These are phyloP conservation scores for Chiloscyllium punctatum DNA, from an alignment of 2,797 vertebrate species.

Conservation along the genomic window DNA sequence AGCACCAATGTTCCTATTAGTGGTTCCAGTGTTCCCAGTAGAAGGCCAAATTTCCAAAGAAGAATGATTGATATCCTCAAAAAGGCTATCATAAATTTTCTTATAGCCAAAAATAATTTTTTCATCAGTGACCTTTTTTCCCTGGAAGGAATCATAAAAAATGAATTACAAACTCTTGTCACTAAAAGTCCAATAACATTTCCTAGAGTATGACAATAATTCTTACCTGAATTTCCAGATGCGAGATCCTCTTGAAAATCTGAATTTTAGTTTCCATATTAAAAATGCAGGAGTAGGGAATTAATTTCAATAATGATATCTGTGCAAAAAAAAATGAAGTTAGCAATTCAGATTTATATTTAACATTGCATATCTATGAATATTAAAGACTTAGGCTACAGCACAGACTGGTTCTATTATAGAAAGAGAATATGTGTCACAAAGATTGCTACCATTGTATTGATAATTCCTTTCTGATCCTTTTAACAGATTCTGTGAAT, in stretches of 20 bases:
- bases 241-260: neutral
- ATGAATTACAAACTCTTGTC: neutral
- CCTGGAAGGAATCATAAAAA: neutral
- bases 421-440: neutral
- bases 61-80: neutral
- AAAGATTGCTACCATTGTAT: neutral
- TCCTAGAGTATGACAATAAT: neutral
- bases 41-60: neutral
- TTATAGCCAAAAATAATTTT: neutral
- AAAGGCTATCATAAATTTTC: neutral
- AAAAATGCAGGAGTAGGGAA: slow-evolving; percentile 3
- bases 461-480: neutral
- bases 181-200: neutral
- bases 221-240: neutral
- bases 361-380: neutral
- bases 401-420: neutral
- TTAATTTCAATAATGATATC: neutral
- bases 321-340: neutral
- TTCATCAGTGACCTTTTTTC: neutral
- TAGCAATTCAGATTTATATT: neutral
- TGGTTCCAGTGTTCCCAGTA: neutral
- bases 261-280: slow-evolving; percentile 15
- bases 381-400: neutral
- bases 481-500: neutral
- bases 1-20: neutral